Evolutionary conservation across 2,888 invertebrate genomes (phyloP), one percentile per base, ranked within the genome.

Genomic region (Diploptera punctata): DNA sequence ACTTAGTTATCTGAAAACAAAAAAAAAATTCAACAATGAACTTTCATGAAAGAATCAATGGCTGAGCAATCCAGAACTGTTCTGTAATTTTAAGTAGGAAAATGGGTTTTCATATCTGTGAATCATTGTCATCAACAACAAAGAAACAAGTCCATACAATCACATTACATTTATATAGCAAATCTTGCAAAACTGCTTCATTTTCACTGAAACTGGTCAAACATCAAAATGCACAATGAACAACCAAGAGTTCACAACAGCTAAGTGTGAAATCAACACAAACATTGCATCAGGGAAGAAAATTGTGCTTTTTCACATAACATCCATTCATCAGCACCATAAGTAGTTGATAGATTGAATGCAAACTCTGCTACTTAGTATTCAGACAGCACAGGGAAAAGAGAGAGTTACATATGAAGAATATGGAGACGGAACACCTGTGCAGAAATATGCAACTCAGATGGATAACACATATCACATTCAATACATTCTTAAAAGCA

Each of bases 161-260:
- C 31, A 31, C 29, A 31, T 13, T 16, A 57, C 29, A 54, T 1
- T 13, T 24, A 24, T 24, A 54, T 21, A 52, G 52, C 24, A 52
- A 49, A 54, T 54, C 54, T 54, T 54, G 54, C 54, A 26, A 54
- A n/a, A 54, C 54, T 54, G 54, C 54, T 26, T 54, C 5, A 29
- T 4, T 57, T 31, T 57, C 57, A 54, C 57, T 57, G 57, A 24
- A 29, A 24, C 57, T 57, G 57, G 57, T 16, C 16, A 57, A 29
- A 57, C 57, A 57, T 57, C 57, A 57, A 57, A 57, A 29, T 57
- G 57, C 57, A 57, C 57, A 57, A 57, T 29, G 29, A 31, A 57
- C 57, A 29, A 29, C 26, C 29, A 57, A 2, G 26, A 24, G 16
- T 13, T 54, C 24, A 57, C 57, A 29, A 57, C 57, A 57, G 57